Evolutionary conservation across 2,888 invertebrate species (phyloP).

Genomic region (Torymus auratus): DNA sequence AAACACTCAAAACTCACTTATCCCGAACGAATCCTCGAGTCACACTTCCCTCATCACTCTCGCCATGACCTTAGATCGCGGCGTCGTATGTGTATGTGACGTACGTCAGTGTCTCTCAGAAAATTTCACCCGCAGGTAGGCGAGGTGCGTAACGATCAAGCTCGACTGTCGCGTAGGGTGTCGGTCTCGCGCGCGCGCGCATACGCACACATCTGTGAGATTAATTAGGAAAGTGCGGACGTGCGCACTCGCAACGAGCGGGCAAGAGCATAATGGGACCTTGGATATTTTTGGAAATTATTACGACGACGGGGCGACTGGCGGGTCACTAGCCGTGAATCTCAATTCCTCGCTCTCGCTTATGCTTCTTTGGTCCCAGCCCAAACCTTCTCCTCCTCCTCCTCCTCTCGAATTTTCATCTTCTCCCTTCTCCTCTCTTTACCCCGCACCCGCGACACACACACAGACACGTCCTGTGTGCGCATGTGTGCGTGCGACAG

Average conservation of each 20-base stretch:
- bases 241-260: neutral
- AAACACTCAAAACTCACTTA: too few species aligned
- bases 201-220: neutral
- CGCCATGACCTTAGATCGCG: too few species aligned
- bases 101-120: too few species aligned
- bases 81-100: too few species aligned
- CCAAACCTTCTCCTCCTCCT: slow-evolving; percentile 35
- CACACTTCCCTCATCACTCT: too few species aligned
- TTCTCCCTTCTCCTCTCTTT: neutral
- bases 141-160: neutral
- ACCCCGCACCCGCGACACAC: too few species aligned
- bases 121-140: too few species aligned
- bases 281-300: slow-evolving; percentile 75
- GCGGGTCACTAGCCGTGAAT: slow-evolving; percentile 61
- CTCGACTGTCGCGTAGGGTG: neutral
- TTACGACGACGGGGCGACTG: slow-evolving; percentile 63
- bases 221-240: slow-evolving; percentile 43
- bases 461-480: too few species aligned
- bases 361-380: slow-evolving; percentile 14
- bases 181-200: neutral
- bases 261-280: slow-evolving; percentile 69
- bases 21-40: too few species aligned
- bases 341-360: neutral
- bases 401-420: slow-evolving; percentile 1
- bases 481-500: too few species aligned